Base-by-base conservation (phyloP, 1,140 invertebrate genomes). In the Drosophila ohnishii region DNA sequence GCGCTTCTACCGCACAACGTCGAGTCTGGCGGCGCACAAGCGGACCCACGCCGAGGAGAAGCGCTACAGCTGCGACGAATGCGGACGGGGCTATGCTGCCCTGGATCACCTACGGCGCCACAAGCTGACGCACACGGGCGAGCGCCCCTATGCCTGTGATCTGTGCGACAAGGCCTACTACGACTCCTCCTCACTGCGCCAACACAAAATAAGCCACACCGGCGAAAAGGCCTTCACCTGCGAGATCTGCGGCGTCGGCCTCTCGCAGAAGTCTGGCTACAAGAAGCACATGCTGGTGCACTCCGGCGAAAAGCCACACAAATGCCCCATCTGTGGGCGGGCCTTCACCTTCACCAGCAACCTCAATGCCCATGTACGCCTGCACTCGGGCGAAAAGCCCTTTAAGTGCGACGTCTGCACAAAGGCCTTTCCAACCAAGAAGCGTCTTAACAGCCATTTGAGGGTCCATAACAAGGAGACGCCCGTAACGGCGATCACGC, bases 301-400 rank as follows among this genome's bases (percentile, higher is more conserved):
- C 53, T 91, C 87, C 7, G 91, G 91, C 10, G 82, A 82, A 60
- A 91, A 90, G 50, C 88, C 90, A 0, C 78, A 91, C 64, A 76
- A 79, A 19, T 92, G 91, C n/a, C 85, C 59, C 47, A 77, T 91
- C 30, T 92, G 91, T 61, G 82, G 70, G 6, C 78, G 83, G 11
- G 76, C 81, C 50, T 92, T 92, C 28, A 88, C 90, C 3, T 91
- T 90, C 25, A 91, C 91, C 30, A 91, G 90, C 63, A 92, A 92
- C 71, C 71, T 92, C 19, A 90, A 91, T 34, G 92, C 92, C 71
- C 94, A 92, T 92, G 94, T 93, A 86, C 92, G 89, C 3, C 73
- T 83, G n/a, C 96, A 97, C 86, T 94, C 93, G 30, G 94, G 95
- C 9, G 95, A 96, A 83, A 96, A 96, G 88, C 82, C 86, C 1